Evolutionary conservation across 2,113 vertebrate genomes (phyloP), one percentile per base, ranked within the genome.

Genomic region (Aythya baeri): DNA sequence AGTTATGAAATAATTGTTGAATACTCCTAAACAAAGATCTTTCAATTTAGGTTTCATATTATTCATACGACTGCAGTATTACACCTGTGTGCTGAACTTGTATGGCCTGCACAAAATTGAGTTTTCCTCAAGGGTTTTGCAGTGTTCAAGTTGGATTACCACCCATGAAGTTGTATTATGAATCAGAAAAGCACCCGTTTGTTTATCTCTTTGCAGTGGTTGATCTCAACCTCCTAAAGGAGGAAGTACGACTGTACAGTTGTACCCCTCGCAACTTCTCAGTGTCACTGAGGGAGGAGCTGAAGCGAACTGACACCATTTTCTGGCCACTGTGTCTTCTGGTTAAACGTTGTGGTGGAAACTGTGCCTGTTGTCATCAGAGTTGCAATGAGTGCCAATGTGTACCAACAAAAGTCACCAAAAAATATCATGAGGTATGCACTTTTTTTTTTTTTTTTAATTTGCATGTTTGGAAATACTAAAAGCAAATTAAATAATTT

Each of bases 301-400:
- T 99, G 46, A 99, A 98, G 96, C 98, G 99, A 91, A 99, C 99
- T 2, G 99, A 99, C 70, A 98, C 98, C 94, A 99, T 99, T 97
- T 99, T 99, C 98, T 99, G 99, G 99, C 99, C 99, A 5, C 97
- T 98, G 94, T 99, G 99, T 88, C 98, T 99, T 74, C 98, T 99
- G 98, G 99, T 99, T 74, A 99, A 99, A 80, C 99, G 99, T 29
- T 99, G 99, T 14, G 99, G 99, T 20, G 99, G 99, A 32, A 99
- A 99, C 96, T 99, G 99, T n/a, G 98, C 98, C 92, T 99, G 99
- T 73, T 99, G 99, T 93, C 98, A 99, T 17, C 98, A 99, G 90
- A 98, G 97, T 49, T 99, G 99, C 98, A 98, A 96, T 15, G 98
- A 99, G 70, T 99, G 99, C 96, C 99, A 99, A 31, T 99, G 99